phyloP scores from a whole-genome alignment of 1,140 invertebrate species.

The Drosophila ohnishii region DNA sequence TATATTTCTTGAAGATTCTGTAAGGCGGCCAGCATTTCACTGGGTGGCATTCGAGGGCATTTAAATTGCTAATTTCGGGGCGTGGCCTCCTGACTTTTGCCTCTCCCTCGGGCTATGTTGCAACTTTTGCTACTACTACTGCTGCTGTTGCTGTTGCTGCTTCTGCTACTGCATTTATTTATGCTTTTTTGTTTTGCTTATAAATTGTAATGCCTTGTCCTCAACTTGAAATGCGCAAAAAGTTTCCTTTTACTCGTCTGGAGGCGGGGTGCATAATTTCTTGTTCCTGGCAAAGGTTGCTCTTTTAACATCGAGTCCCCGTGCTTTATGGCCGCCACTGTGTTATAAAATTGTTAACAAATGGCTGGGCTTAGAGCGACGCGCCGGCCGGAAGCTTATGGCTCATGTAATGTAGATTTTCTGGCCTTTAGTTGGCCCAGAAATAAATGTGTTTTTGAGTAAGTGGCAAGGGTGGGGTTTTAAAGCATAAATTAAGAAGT shows the following conservation, averaged over 20 bases:
- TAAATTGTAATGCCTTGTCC: constrained; percentile 57
- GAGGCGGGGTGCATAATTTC: constrained; percentile 47
- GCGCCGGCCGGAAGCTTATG: constrained; percentile 28
- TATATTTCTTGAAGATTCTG: constrained; percentile 18
- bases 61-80: constrained; percentile 60
- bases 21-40: constrained; percentile 14
- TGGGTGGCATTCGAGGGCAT: constrained; percentile 33
- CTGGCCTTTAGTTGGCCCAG: constrained; percentile 25
- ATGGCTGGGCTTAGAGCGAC: constrained; percentile 22
- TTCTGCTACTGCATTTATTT: constrained; percentile 50
- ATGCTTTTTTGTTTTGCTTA: constrained; percentile 55
- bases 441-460: constrained; percentile 31
- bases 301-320: constrained; percentile 18
- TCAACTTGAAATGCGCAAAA: constrained; percentile 53
- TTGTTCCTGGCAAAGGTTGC: constrained; percentile 21
- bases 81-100: constrained; percentile 38
- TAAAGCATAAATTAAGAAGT: neutral
- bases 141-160: neutral
- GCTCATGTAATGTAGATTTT: constrained; percentile 36
- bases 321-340: constrained; percentile 35
- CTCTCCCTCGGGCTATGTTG: constrained; percentile 12
- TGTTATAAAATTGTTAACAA: constrained; percentile 48
- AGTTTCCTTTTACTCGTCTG: constrained; percentile 27
- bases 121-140: constrained; percentile 11
- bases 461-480: neutral